phyloP scores from a whole-genome alignment of 2,113 vertebrate species.

The Propithecus coquereli region DNA sequence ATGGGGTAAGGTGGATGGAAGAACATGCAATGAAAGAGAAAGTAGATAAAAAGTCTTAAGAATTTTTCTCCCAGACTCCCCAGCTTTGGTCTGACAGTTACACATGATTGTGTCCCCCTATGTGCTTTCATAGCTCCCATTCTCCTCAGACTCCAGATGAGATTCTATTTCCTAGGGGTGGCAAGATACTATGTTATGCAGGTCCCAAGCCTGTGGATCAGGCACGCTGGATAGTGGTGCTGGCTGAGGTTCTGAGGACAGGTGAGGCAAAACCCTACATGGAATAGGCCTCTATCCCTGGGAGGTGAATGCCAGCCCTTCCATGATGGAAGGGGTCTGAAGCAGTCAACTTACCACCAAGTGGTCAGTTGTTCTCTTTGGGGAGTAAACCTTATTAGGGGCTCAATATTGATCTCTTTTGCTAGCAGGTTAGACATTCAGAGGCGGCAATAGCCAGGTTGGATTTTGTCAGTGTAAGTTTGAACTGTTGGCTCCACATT shows the following conservation, averaged over 20 bases:
- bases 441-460: neutral
- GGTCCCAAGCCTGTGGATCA: neutral
- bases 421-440: neutral
- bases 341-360: neutral
- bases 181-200: neutral
- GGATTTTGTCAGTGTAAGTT: neutral
- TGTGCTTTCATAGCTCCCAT: neutral
- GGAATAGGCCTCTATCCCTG: accelerated
- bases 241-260: neutral
- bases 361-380: neutral
- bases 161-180: neutral
- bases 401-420: neutral
- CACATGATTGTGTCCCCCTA: neutral
- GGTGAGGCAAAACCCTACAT: neutral
- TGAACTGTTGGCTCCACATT: neutral
- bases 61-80: neutral
- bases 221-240: neutral
- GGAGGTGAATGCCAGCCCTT: neutral
- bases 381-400: neutral
- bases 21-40: neutral
- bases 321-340: neutral
- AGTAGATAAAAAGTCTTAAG: neutral
- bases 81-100: neutral
- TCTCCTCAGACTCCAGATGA: neutral
- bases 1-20: neutral